Evolutionary conservation across 2,113 vertebrate genomes (phyloP), one percentile per base, ranked within the genome.

Genomic region (Atractosteus spatula): DNA sequence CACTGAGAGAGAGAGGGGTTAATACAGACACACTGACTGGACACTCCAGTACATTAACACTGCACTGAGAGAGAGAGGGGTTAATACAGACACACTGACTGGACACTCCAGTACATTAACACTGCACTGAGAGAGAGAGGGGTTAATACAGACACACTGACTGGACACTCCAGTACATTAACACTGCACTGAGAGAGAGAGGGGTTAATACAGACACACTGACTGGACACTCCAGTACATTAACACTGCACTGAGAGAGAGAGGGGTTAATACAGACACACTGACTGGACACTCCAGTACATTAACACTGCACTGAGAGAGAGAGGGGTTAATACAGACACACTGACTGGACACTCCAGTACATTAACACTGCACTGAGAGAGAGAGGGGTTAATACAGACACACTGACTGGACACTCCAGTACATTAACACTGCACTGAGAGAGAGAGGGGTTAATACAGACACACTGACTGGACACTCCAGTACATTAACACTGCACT

Each of bases 61-160:
- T 29, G 63, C 7, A n/a, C 11, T 13, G n/a, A n/a, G 3, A 13
- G 13, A 54, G 45, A 6, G 41, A 59, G 41, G 41, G 17, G 63
- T 29, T 29, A 29, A 29, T 29, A 56, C 14, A 11, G 11, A 59
- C 11, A 12, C 14, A 59, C 11, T n/a, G 14, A 59, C 14, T 13
- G 17, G n/a, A 12, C 10, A 17, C 17, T 29, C 17, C 17, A 29
- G 17, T 29, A 29, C 17, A 29, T 29, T 29, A 29, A 29, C 17
- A 66, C 66, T 7, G 47, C 5, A 43, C 13, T n/a, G 64, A 51
- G 44, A 13, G 65, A 76, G 55, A 74, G 44, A 41, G 7, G n/a
- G 62, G 29, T 47, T 8, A 41, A 55, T 12, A 65, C 29, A 16
- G 6, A 7, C 44, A 47, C 13, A 67, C 13, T 14, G 13, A 29